phyloP scores from a whole-genome alignment of 2,797 vertebrate species.

The Acanthurus tractus region DNA sequence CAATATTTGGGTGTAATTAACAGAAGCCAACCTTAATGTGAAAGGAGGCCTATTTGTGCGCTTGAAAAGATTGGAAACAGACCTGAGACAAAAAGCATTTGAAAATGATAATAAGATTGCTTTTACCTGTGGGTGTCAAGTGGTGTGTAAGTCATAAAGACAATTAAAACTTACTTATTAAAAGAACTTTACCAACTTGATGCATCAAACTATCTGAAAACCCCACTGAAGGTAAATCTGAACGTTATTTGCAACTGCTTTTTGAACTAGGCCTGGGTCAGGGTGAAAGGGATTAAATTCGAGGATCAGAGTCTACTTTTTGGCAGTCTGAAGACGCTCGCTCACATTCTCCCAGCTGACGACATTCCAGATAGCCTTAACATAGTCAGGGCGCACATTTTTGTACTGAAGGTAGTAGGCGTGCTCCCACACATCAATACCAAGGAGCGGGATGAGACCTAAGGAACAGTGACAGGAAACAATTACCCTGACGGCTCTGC shows the following conservation, averaged over 20 bases:
- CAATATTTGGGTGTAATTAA: slow-evolving; percentile 14
- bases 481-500: neutral
- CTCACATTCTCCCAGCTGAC: slow-evolving; percentile 96
- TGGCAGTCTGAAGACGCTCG: slow-evolving; percentile 88
- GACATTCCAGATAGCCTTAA: slow-evolving; percentile 98
- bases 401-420: slow-evolving; percentile 99
- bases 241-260: slow-evolving; percentile 48
- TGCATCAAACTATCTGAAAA: slow-evolving; percentile 15
- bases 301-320: slow-evolving; percentile 83
- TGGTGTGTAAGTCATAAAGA: neutral
- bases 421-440: slow-evolving; percentile 99
- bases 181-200: neutral
- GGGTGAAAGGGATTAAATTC: slow-evolving; percentile 4
- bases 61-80: slow-evolving; percentile 22
- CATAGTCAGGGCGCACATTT: slow-evolving; percentile 97
- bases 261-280: slow-evolving; percentile 36
- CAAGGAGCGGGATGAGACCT: slow-evolving; percentile 95
- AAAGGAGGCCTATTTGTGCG: slow-evolving; percentile 53
- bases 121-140: neutral
- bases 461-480: slow-evolving; percentile 1
- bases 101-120: slow-evolving; percentile 26
- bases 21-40: slow-evolving; percentile 33
- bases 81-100: slow-evolving; percentile 27
- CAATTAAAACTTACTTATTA: neutral
- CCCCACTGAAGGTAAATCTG: slow-evolving; percentile 2